Evolutionary conservation across 30 jellyfish, hydroid and myxozoan species (phyloP), one percentile per base, ranked within the genome.

Genomic region (Kudoa iwatai): DNA sequence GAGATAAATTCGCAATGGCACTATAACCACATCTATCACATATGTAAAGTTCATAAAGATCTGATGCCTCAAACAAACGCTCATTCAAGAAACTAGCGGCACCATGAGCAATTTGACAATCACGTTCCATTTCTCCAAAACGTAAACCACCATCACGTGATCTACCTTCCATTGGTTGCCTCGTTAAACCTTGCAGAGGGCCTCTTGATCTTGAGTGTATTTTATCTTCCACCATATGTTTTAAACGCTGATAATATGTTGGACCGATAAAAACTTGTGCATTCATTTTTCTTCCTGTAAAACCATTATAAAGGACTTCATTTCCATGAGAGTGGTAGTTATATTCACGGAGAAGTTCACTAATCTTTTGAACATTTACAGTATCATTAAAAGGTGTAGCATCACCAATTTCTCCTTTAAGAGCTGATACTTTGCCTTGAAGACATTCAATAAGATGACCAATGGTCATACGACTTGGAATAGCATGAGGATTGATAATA

Each of bases 161-260:
- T 53, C 99, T 60, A 6, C 99, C 99, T 44, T 81, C 99, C 99
- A 81, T 81, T n/a, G 99, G 99, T 39, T 81, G 99, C 30, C 99
- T 53, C 9, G 99, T 81, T 20, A 81, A 50, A 20, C 65, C 65
- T 50, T 81, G 99, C 17, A 81, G 84, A 2, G 99, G 99, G 1
- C 99, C 99, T 20, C 99, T 71, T 12, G 99, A 88, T 2, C 99
- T 61, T 13, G 99, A 81, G 50, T 81, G 99, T 21, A 81, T 81
- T 55, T 81, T 81, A 38, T 81, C 99, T 36, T 81, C 99, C 23
- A 81, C 99, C 99, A 81, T 81, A 31, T 81, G 99, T 54, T 81
- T 81, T 41, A 81, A 42, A 2, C 99, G 85, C 36, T 81, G 99
- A 34, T 81, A 81, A 44, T 81, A 81, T 2, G 99, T 81, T 11